A percentile compares a stretch with the other conserved stretches of the same genome.
These are phyloP conservation scores for Triplophysa dalaica DNA, from an alignment of 2,113 vertebrate genomes.

Conservation along the genomic window DNA sequence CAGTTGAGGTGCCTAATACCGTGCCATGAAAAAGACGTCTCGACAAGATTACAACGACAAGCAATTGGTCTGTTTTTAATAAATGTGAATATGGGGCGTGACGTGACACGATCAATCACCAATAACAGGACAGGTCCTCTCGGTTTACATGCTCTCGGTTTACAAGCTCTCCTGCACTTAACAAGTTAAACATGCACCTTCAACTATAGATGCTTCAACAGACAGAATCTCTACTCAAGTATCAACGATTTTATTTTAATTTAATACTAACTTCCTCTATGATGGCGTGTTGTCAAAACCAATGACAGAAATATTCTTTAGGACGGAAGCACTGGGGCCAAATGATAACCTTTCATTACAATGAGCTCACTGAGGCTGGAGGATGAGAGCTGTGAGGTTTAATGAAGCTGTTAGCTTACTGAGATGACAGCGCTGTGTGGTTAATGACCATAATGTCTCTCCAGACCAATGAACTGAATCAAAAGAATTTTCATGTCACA, in stretches of 20 bases:
- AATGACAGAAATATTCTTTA: neutral
- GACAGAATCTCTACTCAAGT: neutral
- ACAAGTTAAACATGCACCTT: too few species aligned
- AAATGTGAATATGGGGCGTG: too few species aligned
- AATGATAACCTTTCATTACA: conserved; percentile 26
- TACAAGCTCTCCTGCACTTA: too few species aligned
- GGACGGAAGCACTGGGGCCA: conserved; percentile 1
- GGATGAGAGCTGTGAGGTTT: conserved; percentile 1
- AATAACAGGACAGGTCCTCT: too few species aligned
- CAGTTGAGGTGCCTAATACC: neutral
- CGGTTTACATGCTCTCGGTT: too few species aligned
- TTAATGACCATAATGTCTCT: conserved; percentile 1
- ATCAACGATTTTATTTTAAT: neutral
- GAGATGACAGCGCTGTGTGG: conserved; percentile 22
- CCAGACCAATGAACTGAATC: conserved; percentile 27
- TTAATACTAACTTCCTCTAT: conserved; percentile 16
- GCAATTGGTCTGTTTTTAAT: too few species aligned
- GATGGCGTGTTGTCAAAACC: neutral
- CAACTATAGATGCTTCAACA: too few species aligned
- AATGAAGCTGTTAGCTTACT: conserved; percentile 40
- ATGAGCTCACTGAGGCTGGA: conserved; percentile 6
- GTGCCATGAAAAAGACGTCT: too few species aligned
- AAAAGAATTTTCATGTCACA: conserved; percentile 4
- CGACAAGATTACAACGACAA: too few species aligned
- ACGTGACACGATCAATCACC: too few species aligned